phyloP scores from a whole-genome alignment of 2,113 vertebrate species.

The Kryptolebias marmoratus region DNA sequence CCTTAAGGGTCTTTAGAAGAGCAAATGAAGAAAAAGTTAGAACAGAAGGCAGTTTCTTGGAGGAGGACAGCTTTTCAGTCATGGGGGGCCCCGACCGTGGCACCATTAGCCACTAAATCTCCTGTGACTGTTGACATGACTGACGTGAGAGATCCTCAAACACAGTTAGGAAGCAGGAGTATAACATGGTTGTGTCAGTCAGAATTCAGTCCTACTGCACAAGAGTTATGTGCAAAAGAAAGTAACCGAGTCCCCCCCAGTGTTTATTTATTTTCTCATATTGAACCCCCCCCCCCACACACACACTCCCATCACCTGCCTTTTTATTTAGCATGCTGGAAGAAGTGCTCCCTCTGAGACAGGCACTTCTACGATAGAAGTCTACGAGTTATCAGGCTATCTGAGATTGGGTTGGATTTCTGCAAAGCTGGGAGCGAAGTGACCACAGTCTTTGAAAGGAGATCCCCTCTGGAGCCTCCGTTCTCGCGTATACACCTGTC shows the following conservation, averaged over 20 bases:
- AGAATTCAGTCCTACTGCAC: not conserved
- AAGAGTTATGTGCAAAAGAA: not conserved
- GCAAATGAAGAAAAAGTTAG: constrained; percentile 26
- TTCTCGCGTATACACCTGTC: constrained; percentile 73
- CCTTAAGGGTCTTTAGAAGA: constrained; percentile 12
- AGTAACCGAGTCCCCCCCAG: not conserved
- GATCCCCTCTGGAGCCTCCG: constrained; percentile 51
- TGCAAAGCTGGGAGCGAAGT: constrained; percentile 48
- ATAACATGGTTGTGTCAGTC: constrained; percentile 33
- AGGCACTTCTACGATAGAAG: constrained; percentile 17
- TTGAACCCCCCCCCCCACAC: not conserved
- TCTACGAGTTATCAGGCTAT: constrained; percentile 68
- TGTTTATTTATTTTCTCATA: not conserved
- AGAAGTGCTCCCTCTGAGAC: constrained; percentile 9
- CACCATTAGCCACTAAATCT: constrained; percentile 74
- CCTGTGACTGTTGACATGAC: constrained; percentile 71
- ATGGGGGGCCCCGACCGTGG: constrained; percentile 48
- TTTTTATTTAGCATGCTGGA: not conserved
- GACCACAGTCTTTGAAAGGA: constrained; percentile 72
- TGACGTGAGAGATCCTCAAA: constrained; percentile 71
- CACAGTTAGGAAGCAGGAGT: constrained; percentile 63
- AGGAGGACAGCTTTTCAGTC: constrained; percentile 36
- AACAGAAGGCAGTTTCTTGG: constrained; percentile 26
- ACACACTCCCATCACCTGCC: not conserved
- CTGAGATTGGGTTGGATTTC: constrained; percentile 72